Conservation (phyloP, 2,113 vertebrate genomes). For the Telmatochromis bifrenatus region DNA sequence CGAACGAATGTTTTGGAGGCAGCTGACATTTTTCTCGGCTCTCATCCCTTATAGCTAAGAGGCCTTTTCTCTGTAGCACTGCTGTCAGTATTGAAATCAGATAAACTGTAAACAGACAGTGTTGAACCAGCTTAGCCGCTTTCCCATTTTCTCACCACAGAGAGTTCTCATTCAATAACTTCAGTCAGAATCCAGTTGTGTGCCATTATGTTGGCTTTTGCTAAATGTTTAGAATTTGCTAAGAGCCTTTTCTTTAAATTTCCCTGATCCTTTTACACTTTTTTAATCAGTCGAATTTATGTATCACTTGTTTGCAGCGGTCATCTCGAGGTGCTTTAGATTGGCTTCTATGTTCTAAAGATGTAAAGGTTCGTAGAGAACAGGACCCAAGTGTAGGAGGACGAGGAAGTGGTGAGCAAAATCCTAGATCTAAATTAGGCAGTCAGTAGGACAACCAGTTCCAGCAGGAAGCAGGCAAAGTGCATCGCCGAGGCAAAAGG, state of each 20-base stretch:
- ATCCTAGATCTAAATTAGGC: background rate
- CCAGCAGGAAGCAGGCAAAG: background rate
- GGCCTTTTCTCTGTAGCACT: slow-evolving; percentile 11
- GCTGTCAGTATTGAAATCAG: slow-evolving; percentile 32
- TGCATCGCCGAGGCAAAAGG: background rate
- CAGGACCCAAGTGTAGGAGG: background rate
- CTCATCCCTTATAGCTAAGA: slow-evolving; percentile 36
- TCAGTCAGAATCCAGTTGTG: background rate
- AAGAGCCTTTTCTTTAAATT: background rate
- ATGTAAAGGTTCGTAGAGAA: background rate
- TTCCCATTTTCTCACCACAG: background rate
- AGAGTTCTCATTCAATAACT: slow-evolving; percentile 2
- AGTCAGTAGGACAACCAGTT: background rate
- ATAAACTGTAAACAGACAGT: slow-evolving; percentile 27
- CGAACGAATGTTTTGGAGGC: slow-evolving; percentile 26
- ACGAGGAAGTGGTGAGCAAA: background rate
- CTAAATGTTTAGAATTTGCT: background rate
- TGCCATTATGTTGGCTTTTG: background rate
- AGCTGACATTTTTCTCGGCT: slow-evolving; percentile 41
- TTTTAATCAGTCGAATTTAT: background rate
- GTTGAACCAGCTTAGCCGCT: slow-evolving; percentile 29
- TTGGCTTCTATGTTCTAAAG: background rate
- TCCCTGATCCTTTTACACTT: background rate
- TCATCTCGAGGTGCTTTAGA: background rate
- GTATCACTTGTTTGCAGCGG: background rate